Evolutionary conservation across 2,888 invertebrate species (phyloP), one percentile per base, ranked within the genome.

Genomic region (Dynastes tityus): DNA sequence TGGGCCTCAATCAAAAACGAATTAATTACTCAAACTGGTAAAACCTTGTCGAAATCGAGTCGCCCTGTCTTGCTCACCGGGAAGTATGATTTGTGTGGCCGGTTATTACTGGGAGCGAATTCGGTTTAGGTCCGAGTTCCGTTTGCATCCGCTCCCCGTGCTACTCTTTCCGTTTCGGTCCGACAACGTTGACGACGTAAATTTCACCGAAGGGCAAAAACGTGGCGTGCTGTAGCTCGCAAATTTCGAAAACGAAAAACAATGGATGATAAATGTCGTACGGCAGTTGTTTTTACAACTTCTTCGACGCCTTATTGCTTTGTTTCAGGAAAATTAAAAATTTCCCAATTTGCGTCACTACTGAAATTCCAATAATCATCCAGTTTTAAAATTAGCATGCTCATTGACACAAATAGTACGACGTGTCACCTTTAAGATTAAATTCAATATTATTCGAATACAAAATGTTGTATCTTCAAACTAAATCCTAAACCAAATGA

Each of bases 21-120:
- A 87, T 88, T 88, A 88, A 88, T 88, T 88, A 88, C 87, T 83
- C 84, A 85, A 77, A 85, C 85, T 83, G 86, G 84, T 85, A 86
- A 86, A 84, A 85, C 86, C 84, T 85, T 85, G 85, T 87, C 87
- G 86, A 87, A 86, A 86, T 85, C 86, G 86, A 85, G 84, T 85
- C 84, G 86, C 84, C 85, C 84, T 86, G 87, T 86, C 86, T 85
- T 84, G 84, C 85, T 82, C 84, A 83, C 84, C 84, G 83, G 84
- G 83, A 84, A 85, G 83, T 85, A 86, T 87, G 87, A 87, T 87
- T 87, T 87, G 87, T 87, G 86, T 81, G 82, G 80, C 77, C 80
- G 79, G 83, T 84, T 83, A 84, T 84, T 84, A 82, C 82, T 74
- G 55, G 9, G 27, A 58, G 22, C 78, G 67, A 58, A 81, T 81